Evolutionary conservation across 30 jellyfish, hydroid and myxozoan genomes (phyloP), one percentile per base, ranked within the genome.

Genomic region (Aurelia aurita complex sp. Pacific): DNA sequence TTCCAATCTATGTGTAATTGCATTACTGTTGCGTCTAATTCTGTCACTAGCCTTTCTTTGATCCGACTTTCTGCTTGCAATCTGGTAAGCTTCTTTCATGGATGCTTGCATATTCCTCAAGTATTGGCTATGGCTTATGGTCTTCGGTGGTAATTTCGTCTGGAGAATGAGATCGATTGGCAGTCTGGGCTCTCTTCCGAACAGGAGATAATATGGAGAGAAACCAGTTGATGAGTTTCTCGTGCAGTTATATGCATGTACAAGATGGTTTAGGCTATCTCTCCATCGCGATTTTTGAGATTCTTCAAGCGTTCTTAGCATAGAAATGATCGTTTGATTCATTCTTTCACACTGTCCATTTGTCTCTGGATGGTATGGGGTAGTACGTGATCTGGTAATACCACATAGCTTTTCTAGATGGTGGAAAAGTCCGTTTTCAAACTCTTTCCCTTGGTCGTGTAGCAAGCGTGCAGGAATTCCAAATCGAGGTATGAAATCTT

Each of bases 341-440:
- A 79, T 79, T 34, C 87, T 35, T 65, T 79, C 85, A 62, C 84
- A 79, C 54, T 46, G 52, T 17, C 89, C 85, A 40, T 79, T 79
- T 6, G 60, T 35, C 35, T 61, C 50, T 17, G 85, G 89, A 63
- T 64, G 84, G 32, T 79, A 79, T 7, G 84, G 89, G 14, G 89
- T 64, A 32, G 84, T 79, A 32, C 89, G 64, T 17, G 84, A 79
- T 23, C 71, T 62, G 6, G 85, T 61, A 32, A 79, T 65, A 5
- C 89, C 86, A 36, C 74, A 61, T 5, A 64, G 36, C 10, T 50
- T 63, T 5, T 43, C 52, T 32, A 79, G 46, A 16, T 64, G 52
- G n/a, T 61, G 40, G 62, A 79, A 79, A 35, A 79, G 32, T 61
- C 59, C 67, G 35, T 79, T 65, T 50, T 64, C 84, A 33, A 79